Evolutionary conservation across 1,140 invertebrate genomes (phyloP).

Genomic region (Agrypnia vestita): DNA sequence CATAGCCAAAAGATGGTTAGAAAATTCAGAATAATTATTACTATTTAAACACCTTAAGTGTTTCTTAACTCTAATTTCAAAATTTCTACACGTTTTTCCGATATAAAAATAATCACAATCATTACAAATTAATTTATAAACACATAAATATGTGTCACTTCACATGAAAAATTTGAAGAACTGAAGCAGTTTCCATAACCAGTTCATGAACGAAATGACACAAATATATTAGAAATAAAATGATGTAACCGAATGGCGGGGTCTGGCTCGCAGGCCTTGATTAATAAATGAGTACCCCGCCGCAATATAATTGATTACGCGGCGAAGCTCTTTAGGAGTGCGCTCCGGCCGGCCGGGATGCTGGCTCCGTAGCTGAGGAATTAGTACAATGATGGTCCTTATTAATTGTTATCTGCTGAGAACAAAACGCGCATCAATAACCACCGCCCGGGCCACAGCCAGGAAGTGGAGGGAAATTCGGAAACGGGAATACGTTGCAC

Average conservation of each 20-base stretch:
- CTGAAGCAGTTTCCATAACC: too few relatives aligned
- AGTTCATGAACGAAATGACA: too few relatives aligned
- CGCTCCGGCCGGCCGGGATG: slow-evolving; percentile 51
- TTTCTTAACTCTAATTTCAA: too few relatives aligned
- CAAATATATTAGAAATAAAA: too few relatives aligned
- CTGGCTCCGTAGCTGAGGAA: slow-evolving; percentile 41
- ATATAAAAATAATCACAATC: too few relatives aligned
- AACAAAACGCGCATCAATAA: slow-evolving; percentile 35
- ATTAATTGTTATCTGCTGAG: slow-evolving; percentile 54
- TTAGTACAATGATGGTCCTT: slow-evolving; percentile 59
- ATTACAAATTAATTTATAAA: too few relatives aligned
- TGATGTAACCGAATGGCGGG: neutral
- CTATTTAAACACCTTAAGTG: too few relatives aligned
- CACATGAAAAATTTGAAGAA: too few relatives aligned
- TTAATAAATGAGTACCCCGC: slow-evolving; percentile 40
- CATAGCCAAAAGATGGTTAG: too few relatives aligned
- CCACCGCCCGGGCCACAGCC: neutral
- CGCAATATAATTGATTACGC: slow-evolving; percentile 58
- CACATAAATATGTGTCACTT: too few relatives aligned
- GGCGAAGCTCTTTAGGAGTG: slow-evolving; percentile 55
- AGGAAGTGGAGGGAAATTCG: slow-evolving; percentile 5
- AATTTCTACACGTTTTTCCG: too few relatives aligned
- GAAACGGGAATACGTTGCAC: neutral
- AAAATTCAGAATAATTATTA: too few relatives aligned
- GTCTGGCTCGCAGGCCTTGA: neutral